Conservation (phyloP, 2,797 vertebrate genomes). For the Diglossa cyanea region DNA sequence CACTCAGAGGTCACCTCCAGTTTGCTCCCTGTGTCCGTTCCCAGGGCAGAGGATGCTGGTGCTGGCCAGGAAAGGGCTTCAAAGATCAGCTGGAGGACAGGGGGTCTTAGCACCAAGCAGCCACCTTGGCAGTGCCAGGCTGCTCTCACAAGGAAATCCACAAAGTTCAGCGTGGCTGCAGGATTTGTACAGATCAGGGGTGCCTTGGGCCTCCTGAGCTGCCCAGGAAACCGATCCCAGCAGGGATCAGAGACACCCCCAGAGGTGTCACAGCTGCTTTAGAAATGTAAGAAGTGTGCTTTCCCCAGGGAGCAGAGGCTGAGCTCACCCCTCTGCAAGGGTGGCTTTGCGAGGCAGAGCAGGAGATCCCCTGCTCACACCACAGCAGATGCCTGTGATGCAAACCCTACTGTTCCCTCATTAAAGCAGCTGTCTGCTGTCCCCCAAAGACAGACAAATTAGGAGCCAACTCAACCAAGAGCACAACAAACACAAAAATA, state of each 20-base stretch:
- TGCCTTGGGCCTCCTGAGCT: background rate
- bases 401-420: constrained; percentile 68
- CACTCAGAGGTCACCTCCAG: background rate
- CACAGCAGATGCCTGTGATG: constrained; percentile 61
- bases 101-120: fast-evolving
- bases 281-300: too few relatives aligned
- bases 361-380: constrained; percentile 32
- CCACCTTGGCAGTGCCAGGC: background rate
- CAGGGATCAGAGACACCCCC: background rate
- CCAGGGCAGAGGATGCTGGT: fast-evolving
- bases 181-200: background rate
- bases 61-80: background rate
- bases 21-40: background rate
- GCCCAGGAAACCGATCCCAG: background rate
- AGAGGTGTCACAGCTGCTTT: too few relatives aligned
- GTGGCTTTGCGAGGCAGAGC: background rate
- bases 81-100: background rate
- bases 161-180: fast-evolving
- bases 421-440: constrained; percentile 73
- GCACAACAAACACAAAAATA: constrained; percentile 25
- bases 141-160: fast-evolving
- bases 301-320: background rate
- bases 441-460: constrained; percentile 70
- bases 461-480: constrained; percentile 70
- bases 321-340: background rate